These are phyloP conservation scores for Flabesymbios commensalis DNA, from an alignment of 2,888 invertebrate genomes.

Conservation along the genomic window DNA sequence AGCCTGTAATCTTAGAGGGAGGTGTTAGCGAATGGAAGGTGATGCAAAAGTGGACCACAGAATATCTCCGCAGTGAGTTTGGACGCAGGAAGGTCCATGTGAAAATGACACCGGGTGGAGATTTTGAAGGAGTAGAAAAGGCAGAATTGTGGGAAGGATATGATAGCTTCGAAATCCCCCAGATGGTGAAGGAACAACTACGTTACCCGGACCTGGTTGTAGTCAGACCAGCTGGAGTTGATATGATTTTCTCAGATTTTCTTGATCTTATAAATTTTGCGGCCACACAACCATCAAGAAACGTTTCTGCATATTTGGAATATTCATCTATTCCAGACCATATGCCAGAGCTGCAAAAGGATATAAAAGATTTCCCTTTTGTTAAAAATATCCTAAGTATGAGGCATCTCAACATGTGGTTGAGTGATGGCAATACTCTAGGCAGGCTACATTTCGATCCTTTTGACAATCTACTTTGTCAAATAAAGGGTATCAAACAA, in stretches of 20 bases:
- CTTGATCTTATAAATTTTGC: slow-evolving; percentile 47
- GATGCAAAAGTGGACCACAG: slow-evolving; percentile 49
- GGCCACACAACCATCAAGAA: slow-evolving; percentile 30
- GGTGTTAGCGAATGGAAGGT: slow-evolving; percentile 48
- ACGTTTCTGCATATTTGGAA: slow-evolving; percentile 56
- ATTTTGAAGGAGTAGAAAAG: slow-evolving; percentile 56
- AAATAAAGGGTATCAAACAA: slow-evolving; percentile 55
- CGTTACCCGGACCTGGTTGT: slow-evolving; percentile 54
- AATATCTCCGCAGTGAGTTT: slow-evolving; percentile 42
- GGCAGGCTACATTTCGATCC: slow-evolving; percentile 59
- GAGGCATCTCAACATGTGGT: slow-evolving; percentile 55
- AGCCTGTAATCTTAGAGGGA: slow-evolving; percentile 52
- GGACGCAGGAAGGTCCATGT: slow-evolving; percentile 47
- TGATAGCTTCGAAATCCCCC: slow-evolving; percentile 46
- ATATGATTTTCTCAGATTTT: slow-evolving; percentile 52
- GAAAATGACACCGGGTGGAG: slow-evolving; percentile 51
- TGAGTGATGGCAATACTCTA: slow-evolving; percentile 60
- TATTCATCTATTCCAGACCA: slow-evolving; percentile 54
- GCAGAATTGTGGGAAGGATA: slow-evolving; percentile 47
- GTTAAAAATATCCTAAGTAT: slow-evolving; percentile 38
- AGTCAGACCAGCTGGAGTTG: slow-evolving; percentile 52
- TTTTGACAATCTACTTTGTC: slow-evolving; percentile 58
- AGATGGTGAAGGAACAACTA: slow-evolving; percentile 42
- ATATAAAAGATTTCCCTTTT: slow-evolving; percentile 49
- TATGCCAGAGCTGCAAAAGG: slow-evolving; percentile 45